A percentile compares a stretch with the other conserved stretches of the same genome.
Evolutionary conservation across 2,888 invertebrate genomes (phyloP).

Genomic region (Galerucella pusilla): DNA sequence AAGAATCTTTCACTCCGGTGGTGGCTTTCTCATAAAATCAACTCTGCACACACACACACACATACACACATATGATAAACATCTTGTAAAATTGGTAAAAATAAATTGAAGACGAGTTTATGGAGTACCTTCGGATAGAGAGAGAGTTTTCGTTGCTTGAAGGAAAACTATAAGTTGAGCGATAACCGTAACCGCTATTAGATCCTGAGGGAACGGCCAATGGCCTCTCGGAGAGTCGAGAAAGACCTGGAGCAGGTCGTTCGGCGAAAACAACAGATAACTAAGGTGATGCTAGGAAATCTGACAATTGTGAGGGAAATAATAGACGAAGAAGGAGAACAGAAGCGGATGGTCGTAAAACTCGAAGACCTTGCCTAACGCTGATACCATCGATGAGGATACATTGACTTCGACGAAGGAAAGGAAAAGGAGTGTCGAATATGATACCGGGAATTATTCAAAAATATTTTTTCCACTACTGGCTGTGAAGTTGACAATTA

Average conservation of each 20-base stretch:
- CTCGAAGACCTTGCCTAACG: conserved; percentile 43
- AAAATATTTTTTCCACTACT: background rate
- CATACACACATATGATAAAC: conserved; percentile 44
- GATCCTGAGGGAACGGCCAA: conserved; percentile 55
- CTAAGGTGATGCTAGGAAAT: conserved; percentile 62
- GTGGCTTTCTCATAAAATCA: conserved; percentile 27
- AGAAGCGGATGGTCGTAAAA: conserved; percentile 60
- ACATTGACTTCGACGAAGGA: conserved; percentile 43
- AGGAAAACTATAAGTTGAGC: conserved; percentile 63
- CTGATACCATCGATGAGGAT: conserved; percentile 63
- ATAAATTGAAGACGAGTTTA: conserved; percentile 64
- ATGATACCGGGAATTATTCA: background rate
- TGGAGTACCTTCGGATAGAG: conserved; percentile 60
- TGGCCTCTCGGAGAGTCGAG: conserved; percentile 46
- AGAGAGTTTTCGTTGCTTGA: conserved; percentile 46
- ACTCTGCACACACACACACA: conserved; percentile 18
- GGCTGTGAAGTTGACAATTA: too few species aligned
- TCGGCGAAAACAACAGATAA: conserved; percentile 61
- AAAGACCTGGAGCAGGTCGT: conserved; percentile 53
- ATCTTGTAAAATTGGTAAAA: conserved; percentile 51
- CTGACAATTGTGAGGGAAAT: conserved; percentile 61
- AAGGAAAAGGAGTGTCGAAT: background rate
- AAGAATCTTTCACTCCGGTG: conserved; percentile 24
- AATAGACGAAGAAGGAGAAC: conserved; percentile 61
- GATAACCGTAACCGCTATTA: conserved; percentile 64